Conservation (phyloP, 53 echinoderm and acorn worm genomes). For the Pentamera pediparva region DNA sequence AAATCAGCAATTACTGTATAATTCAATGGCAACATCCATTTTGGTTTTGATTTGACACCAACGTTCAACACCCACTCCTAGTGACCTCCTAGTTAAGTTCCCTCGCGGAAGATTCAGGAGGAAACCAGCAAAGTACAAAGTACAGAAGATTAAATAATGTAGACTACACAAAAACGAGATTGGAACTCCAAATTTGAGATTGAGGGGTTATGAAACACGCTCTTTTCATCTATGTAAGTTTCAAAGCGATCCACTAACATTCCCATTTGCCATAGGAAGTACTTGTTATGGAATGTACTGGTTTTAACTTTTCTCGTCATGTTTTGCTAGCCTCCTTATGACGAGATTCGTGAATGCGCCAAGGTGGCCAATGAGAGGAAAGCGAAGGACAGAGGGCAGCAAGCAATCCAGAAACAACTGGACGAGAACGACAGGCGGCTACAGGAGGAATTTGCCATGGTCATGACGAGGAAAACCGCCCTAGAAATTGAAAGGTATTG, state of each 20-base stretch:
- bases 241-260: no score
- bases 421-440: slow-evolving; percentile 44
- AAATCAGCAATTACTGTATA: no score
- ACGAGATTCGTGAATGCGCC: slow-evolving; percentile 48
- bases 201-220: no score
- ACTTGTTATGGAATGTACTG: background rate
- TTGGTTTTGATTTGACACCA: no score
- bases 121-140: no score
- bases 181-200: background rate
- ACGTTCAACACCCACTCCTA: no score
- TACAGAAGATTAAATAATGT: background rate
- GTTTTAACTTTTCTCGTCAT: background rate
- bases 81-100: no score
- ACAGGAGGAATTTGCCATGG: slow-evolving; percentile 76
- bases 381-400: slow-evolving; percentile 62
- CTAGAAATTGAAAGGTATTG: slow-evolving; percentile 66
- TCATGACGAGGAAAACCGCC: slow-evolving; percentile 67
- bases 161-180: background rate
- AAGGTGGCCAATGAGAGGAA: slow-evolving; percentile 50
- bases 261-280: no score
- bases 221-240: no score
- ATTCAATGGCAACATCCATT: no score
- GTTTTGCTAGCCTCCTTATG: slow-evolving; percentile 52
- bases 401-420: slow-evolving; percentile 43
- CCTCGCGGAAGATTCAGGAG: no score